Evolutionary conservation across 2,888 invertebrate species (phyloP).

Genomic region (Cantharis rustica): DNA sequence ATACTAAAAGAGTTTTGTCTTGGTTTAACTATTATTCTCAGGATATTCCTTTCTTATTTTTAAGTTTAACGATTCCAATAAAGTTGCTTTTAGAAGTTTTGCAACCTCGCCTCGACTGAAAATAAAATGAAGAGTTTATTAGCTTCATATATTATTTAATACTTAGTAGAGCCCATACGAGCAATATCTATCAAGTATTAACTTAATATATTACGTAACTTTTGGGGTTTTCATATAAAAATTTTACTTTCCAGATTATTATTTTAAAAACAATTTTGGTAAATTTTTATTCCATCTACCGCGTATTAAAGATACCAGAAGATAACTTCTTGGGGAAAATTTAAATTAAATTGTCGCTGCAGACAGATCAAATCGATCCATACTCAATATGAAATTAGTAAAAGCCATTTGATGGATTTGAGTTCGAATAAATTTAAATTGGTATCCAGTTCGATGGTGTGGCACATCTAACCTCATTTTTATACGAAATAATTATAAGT

Average conservation of each 20-base stretch:
- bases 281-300: neutral
- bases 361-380: neutral
- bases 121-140: conserved; percentile 20
- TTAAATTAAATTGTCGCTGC: neutral
- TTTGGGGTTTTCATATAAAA: neutral
- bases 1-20: neutral
- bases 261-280: neutral
- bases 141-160: conserved; percentile 21
- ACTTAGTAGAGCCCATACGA: neutral
- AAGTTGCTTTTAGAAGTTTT: neutral
- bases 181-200: neutral
- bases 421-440: neutral
- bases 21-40: neutral
- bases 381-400: neutral
- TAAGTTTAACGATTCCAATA: conserved; percentile 12
- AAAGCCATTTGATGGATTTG: neutral
- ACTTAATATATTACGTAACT: neutral
- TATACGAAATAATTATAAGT: neutral
- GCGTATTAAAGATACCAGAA: neutral
- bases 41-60: conserved; percentile 12
- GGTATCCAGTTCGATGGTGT: neutral
- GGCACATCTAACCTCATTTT: neutral
- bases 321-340: neutral
- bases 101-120: conserved; percentile 12
- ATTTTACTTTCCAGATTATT: neutral